phyloP scores from a whole-genome alignment of 2,888 invertebrate genomes.

The Cosmia trapezina region DNA sequence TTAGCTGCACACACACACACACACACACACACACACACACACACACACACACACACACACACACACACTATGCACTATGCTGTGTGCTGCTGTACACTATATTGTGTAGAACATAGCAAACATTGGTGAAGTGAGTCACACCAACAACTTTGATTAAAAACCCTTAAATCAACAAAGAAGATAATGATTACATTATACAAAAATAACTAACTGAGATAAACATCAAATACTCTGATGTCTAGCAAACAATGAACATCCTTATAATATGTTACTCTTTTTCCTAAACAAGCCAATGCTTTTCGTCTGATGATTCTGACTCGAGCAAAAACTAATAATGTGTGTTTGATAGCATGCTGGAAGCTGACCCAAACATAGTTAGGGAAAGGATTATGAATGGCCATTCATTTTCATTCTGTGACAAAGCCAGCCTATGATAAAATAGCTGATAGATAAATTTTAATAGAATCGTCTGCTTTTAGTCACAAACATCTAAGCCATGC shows the following conservation, averaged over 20 bases:
- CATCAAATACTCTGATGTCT: not conserved
- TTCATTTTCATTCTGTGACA: too few relatives aligned
- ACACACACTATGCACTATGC: too few relatives aligned
- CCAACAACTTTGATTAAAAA: not conserved
- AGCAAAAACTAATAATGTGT: not conserved
- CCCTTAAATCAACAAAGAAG: not conserved
- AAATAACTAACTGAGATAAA: conserved; percentile 1
- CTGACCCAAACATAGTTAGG: too few relatives aligned
- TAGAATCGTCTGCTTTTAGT: not conserved
- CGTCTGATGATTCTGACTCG: not conserved
- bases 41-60: too few relatives aligned
- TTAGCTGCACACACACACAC: too few relatives aligned
- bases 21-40: too few relatives aligned
- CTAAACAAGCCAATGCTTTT: not conserved
- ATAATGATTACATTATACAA: conserved; percentile 6
- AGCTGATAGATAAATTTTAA: not conserved
- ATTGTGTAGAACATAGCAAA: not conserved
- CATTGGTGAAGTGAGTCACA: not conserved
- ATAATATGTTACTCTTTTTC: not conserved
- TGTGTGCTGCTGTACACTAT: too few relatives aligned
- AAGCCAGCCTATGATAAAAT: not conserved
- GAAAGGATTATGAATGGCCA: too few relatives aligned
- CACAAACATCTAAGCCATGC: not conserved
- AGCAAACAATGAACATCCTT: not conserved
- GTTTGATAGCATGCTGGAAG: not conserved